A percentile compares a stretch with the other conserved stretches of the same genome.
Evolutionary conservation across 2,888 invertebrate species (phyloP).

Genomic region (Lasioglossum morio): DNA sequence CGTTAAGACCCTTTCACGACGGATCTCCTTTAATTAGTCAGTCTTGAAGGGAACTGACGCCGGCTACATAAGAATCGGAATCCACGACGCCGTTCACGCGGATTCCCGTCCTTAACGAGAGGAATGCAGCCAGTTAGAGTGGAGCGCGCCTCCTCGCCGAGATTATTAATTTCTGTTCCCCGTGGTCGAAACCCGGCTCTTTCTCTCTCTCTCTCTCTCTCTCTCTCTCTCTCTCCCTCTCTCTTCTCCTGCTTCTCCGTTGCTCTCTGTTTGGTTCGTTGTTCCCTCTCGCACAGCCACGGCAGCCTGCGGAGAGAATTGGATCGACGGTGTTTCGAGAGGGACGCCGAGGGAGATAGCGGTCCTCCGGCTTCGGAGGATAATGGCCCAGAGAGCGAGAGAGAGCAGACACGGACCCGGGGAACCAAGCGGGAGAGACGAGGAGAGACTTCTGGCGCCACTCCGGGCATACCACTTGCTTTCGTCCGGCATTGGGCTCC

Average conservation of each 20-base stretch:
- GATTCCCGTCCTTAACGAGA: constrained; percentile 70
- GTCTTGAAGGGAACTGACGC: constrained; percentile 65
- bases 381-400: constrained; percentile 52
- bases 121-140: constrained; percentile 69
- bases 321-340: constrained; percentile 68
- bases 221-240: background rate
- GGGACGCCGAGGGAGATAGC: constrained; percentile 62
- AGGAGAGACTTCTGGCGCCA: constrained; percentile 75
- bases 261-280: constrained; percentile 13
- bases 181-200: constrained; percentile 65
- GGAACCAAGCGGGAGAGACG: constrained; percentile 55
- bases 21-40: constrained; percentile 73
- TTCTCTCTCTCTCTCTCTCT: background rate
- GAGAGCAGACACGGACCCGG: constrained; percentile 31
- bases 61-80: constrained; percentile 70
- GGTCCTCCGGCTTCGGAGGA: constrained; percentile 45
- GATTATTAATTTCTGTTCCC: constrained; percentile 71
- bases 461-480: constrained; percentile 72
- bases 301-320: constrained; percentile 70
- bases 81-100: constrained; percentile 70
- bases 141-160: constrained; percentile 67
- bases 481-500: constrained; percentile 65
- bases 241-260: background rate
- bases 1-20: constrained; percentile 64
- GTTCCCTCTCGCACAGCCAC: constrained; percentile 14